phyloP scores from a whole-genome alignment of 2,888 invertebrate species.

The Brenthis daphne region DNA sequence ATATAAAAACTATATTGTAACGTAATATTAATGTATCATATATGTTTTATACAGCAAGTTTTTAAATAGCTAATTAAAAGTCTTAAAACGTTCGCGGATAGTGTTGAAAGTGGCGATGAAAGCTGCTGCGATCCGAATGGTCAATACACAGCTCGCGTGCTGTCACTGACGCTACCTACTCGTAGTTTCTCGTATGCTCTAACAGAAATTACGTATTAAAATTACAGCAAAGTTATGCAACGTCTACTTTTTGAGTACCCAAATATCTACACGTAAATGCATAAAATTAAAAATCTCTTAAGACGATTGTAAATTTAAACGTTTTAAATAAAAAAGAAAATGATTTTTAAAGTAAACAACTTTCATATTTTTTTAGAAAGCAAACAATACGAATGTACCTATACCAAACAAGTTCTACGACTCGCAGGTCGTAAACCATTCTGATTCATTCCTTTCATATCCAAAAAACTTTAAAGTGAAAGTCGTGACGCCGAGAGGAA shows the following conservation, averaged over 20 bases:
- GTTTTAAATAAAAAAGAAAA: conserved; percentile 14
- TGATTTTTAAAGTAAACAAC: conserved; percentile 18
- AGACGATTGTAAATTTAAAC: not conserved
- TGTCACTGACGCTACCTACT: conserved; percentile 32
- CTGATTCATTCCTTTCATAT: conserved; percentile 50
- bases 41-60: conserved; percentile 1
- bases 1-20: not conserved
- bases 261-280: conserved; percentile 1
- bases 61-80: conserved; percentile 63
- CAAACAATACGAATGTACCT: conserved; percentile 34
- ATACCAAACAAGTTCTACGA: conserved; percentile 37
- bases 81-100: conserved; percentile 59
- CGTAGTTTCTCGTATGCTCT: conserved; percentile 49
- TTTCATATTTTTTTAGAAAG: conserved; percentile 36
- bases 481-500: conserved; percentile 66
- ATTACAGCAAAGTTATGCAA: conserved; percentile 40
- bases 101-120: conserved; percentile 75
- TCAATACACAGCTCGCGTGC: conserved; percentile 65
- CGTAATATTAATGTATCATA: not conserved
- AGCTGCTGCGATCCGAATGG: conserved; percentile 66
- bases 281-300: conserved; percentile 1
- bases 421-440: conserved; percentile 43
- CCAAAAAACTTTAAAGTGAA: conserved; percentile 77
- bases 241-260: conserved; percentile 18
- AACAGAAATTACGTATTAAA: conserved; percentile 40